Evolutionary conservation across 2,797 vertebrate species (phyloP), one percentile per base, ranked within the genome.

Genomic region (Malacoctenus gilli): DNA sequence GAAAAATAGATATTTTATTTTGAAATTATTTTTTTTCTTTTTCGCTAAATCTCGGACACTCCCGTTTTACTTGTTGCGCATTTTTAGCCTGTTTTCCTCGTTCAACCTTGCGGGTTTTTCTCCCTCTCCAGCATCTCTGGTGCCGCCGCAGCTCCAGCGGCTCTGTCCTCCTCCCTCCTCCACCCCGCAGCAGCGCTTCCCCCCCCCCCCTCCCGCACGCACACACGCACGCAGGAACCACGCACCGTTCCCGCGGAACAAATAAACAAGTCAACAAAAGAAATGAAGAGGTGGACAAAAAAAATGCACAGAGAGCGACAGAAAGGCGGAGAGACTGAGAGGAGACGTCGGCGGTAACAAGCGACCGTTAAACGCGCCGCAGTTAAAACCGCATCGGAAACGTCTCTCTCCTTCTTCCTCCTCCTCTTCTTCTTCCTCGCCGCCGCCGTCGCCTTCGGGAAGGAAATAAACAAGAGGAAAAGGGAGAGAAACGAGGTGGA

Each of bases 311-410:
- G 28, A 30, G 60, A 68, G 65, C 46, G 50, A 68, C 64, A 48
- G 55, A 59, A 61, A 38, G 35, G n/a, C n/a, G n/a, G n/a, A n/a
- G n/a, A n/a, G n/a, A n/a, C 53, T 15, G 93, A 92, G 89, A 87
- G 74, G 87, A 91, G 87, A 90, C 91, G 57, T 91, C 86, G 86
- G 83, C 89, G 87, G 86, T 85, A 90, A 90, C 87, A 88, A 88
- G 91, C 91, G 94, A 92, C 93, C 92, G 93, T 94, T 48, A 93
- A 91, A 92, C 82, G 91, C 93, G 92, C 93, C 42, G 56, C 69
- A n/a, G 83, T 90, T 92, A 91, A 8, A 50, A 40, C n/a, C n/a
- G n/a, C n/a, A 48, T 43, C 51, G 59, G 44, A 60, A 54, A 46
- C 14, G 12, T 34, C 35, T 15, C 53, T 40, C 30, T 51, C 5